Conservation (phyloP, 2,797 vertebrate genomes). For the Anas bernieri region DNA sequence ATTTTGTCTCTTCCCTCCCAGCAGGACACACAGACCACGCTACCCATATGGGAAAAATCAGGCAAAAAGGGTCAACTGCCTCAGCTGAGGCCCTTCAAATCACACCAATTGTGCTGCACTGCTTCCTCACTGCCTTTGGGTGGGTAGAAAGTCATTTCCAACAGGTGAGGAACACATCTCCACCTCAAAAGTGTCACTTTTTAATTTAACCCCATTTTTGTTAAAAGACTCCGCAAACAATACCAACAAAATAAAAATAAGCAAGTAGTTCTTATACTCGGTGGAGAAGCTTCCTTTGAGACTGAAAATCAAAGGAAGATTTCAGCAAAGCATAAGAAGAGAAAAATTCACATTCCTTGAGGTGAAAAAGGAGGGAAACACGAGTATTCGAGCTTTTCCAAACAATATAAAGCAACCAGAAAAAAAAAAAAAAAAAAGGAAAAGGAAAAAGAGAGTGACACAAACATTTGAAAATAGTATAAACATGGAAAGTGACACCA, state of each 20-base stretch:
- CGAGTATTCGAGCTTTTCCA: neutral
- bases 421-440: neutral
- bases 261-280: neutral
- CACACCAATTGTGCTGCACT: neutral
- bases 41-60: accelerated
- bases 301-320: neutral
- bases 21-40: neutral
- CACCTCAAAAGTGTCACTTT: neutral
- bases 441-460: neutral
- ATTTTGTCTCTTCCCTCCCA: neutral
- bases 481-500: conserved; percentile 22
- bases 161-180: neutral
- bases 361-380: neutral
- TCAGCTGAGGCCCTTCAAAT: neutral
- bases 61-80: neutral
- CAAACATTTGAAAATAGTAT: conserved; percentile 38
- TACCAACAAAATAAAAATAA: neutral
- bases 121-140: neutral
- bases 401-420: neutral
- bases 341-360: neutral
- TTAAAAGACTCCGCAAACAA: neutral
- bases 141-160: neutral
- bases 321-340: neutral
- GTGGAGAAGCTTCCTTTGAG: neutral
- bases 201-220: neutral